A percentile compares a stretch with the other conserved stretches of the same genome.
These are phyloP conservation scores for Drosophila neonasuta DNA, from an alignment of 2,888 invertebrate species.

Conservation along the genomic window DNA sequence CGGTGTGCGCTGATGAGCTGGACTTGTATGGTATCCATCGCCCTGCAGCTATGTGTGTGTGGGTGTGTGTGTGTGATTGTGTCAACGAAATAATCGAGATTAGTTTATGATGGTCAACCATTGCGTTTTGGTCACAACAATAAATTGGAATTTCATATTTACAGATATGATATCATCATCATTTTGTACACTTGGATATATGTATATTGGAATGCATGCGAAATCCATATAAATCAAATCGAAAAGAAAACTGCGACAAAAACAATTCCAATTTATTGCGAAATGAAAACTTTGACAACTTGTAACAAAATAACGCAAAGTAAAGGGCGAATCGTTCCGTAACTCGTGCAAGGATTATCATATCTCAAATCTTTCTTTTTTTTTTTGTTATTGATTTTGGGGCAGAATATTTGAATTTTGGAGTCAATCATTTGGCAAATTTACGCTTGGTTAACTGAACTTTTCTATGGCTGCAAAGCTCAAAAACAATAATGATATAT, in stretches of 20 bases:
- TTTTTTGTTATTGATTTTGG: conserved; percentile 18
- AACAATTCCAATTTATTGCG: conserved; percentile 78
- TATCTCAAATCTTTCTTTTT: conserved; percentile 11
- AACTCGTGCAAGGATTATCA: conserved; percentile 82
- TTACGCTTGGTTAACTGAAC: conserved; percentile 57
- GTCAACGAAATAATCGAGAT: neutral
- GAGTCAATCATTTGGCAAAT: conserved; percentile 23
- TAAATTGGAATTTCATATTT: conserved; percentile 79
- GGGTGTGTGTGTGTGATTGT: conserved; percentile 3
- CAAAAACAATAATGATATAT: conserved; percentile 48
- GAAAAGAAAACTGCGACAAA: conserved; percentile 1
- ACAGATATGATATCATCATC: conserved; percentile 19
- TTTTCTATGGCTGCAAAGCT: conserved; percentile 48
- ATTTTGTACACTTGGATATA: conserved; percentile 19
- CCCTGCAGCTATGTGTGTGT: conserved; percentile 88
- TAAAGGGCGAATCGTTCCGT: conserved; percentile 80
- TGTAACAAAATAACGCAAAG: conserved; percentile 51
- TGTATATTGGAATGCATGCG: conserved; percentile 18
- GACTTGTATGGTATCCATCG: conserved; percentile 94
- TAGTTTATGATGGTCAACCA: conserved; percentile 5
- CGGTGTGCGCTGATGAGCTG: conserved; percentile 88
- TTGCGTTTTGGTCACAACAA: conserved; percentile 54
- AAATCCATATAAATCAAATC: neutral
- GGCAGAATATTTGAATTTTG: conserved; percentile 16
- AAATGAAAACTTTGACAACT: conserved; percentile 3